A percentile compares a stretch with the other conserved stretches of the same genome.
Evolutionary conservation across 2,797 vertebrate species (phyloP).

Genomic region (Myiotriccus ornatus): DNA sequence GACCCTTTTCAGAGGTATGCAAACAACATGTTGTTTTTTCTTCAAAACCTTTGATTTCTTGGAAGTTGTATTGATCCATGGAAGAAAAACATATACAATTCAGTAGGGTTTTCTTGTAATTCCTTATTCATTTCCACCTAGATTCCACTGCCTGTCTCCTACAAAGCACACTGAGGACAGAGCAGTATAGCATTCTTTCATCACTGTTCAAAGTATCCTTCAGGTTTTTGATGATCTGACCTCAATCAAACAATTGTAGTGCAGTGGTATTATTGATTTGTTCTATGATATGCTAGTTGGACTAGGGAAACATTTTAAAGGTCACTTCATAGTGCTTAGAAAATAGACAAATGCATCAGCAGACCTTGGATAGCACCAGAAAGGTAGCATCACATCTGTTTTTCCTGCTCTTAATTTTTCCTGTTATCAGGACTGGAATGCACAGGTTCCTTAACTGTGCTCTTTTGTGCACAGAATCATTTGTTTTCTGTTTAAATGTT

Average conservation of each 20-base stretch:
- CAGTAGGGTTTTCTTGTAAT: not conserved
- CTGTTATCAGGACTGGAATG: not conserved
- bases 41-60: not conserved
- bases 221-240: not conserved
- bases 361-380: not conserved
- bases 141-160: not conserved
- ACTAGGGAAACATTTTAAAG: not conserved
- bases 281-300: not conserved
- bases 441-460: not conserved
- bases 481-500: not conserved
- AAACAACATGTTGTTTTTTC: not conserved
- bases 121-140: not conserved
- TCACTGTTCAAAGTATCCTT: not conserved
- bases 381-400: not conserved
- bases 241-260: not conserved
- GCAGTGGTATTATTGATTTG: not conserved
- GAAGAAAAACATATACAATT: not conserved
- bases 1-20: not conserved
- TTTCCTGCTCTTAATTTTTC: not conserved
- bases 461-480: not conserved
- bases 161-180: not conserved
- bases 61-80: not conserved
- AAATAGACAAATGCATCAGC: not conserved
- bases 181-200: not conserved
- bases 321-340: not conserved